Percentiles rank a stretch among this genome's conserved stretches.
Conservation (phyloP, 2,888 invertebrate species). For the Tiphia femorata region DNA sequence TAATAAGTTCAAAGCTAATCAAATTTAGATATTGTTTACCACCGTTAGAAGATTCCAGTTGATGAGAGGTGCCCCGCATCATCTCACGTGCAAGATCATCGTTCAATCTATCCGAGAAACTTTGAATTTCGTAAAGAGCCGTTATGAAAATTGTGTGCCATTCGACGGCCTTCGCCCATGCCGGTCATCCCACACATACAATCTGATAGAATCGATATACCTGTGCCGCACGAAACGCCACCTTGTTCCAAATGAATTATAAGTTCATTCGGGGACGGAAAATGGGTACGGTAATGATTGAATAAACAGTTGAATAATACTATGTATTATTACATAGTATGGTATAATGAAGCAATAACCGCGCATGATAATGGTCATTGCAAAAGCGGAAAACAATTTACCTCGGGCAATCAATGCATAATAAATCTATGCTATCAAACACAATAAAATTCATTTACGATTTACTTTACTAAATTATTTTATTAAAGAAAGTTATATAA, state of each 20-base stretch:
- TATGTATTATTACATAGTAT: too few relatives aligned
- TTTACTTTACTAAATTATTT: too few relatives aligned
- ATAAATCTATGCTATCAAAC: too few relatives aligned
- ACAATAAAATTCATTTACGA: too few relatives aligned
- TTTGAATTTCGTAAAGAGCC: conserved; percentile 49
- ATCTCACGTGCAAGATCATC: conserved; percentile 60
- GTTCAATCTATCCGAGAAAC: conserved; percentile 37
- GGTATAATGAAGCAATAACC: too few relatives aligned
- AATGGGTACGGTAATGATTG: too few relatives aligned
- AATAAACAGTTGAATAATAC: too few relatives aligned
- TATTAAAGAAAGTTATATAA: too few relatives aligned
- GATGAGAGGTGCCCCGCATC: conserved; percentile 64
- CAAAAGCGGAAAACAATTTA: too few relatives aligned
- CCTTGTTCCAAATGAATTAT: conserved; percentile 35
- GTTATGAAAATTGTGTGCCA: conserved; percentile 60
- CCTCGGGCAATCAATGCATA: too few relatives aligned
- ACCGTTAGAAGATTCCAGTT: conserved; percentile 61
- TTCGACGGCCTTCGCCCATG: conserved; percentile 57
- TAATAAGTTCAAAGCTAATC: background rate
- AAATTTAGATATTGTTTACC: conserved; percentile 52
- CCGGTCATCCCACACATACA: conserved; percentile 62
- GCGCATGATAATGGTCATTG: too few relatives aligned
- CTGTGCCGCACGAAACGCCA: conserved; percentile 45
- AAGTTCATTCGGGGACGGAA: too few relatives aligned
- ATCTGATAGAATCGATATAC: conserved; percentile 41